Percentiles rank a stretch among this genome's conserved stretches.
Conservation (phyloP, 2,888 invertebrate species). For the Orthosia incerta region DNA sequence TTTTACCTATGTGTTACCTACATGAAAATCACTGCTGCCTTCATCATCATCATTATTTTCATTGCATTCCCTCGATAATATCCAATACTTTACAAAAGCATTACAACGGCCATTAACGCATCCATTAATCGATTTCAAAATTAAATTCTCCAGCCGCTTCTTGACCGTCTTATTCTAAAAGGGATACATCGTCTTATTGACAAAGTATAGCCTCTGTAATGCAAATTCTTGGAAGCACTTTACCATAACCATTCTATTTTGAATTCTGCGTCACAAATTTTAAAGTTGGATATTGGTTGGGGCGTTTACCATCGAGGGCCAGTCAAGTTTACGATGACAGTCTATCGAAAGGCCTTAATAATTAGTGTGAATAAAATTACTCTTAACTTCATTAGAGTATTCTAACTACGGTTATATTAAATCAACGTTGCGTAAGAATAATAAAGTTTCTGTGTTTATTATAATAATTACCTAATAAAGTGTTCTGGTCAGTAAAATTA, state of each 20-base stretch:
- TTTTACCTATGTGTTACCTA: background rate
- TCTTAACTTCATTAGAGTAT: constrained; percentile 61
- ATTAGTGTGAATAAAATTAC: constrained; percentile 68
- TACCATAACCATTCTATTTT: constrained; percentile 23
- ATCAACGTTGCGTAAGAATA: constrained; percentile 54
- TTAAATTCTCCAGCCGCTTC: constrained; percentile 34
- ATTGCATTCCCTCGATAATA: background rate
- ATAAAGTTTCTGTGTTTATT: constrained; percentile 59
- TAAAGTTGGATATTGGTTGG: constrained; percentile 46
- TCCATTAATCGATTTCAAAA: constrained; percentile 49
- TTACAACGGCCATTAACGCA: constrained; percentile 29
- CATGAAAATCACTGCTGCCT: background rate
- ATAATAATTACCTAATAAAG: constrained; percentile 46
- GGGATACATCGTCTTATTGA: constrained; percentile 50
- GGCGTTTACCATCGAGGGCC: constrained; percentile 20
- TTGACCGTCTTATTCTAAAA: constrained; percentile 20
- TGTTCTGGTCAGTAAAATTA: constrained; percentile 29
- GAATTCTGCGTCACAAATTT: constrained; percentile 26
- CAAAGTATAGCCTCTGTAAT: constrained; percentile 36
- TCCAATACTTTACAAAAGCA: constrained; percentile 5
- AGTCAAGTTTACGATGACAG: constrained; percentile 58
- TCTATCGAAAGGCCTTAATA: constrained; percentile 56
- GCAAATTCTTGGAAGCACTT: constrained; percentile 48
- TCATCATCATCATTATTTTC: constrained; percentile 14
- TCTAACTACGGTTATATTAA: constrained; percentile 51